Evolutionary conservation across 2,797 vertebrate species (phyloP), one percentile per base, ranked within the genome.

Genomic region (Stomatorhinus walkeri): DNA sequence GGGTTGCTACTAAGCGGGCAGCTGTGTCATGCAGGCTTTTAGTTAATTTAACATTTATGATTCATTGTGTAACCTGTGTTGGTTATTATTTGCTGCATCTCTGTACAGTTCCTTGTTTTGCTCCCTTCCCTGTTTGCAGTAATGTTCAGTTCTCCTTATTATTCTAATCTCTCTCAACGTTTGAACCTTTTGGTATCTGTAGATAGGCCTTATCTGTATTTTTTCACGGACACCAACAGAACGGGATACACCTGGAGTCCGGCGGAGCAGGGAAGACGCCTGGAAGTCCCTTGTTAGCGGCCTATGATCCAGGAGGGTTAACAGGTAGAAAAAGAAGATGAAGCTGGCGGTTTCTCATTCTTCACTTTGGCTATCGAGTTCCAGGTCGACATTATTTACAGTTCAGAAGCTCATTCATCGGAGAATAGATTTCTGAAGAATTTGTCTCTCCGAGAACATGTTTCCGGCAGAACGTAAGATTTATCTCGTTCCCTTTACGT

Each of bases 341-440:
- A 56, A 56, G 5, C 61, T 79, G 32, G 16, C 72, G 19, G 16
- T 46, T 46, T 46, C 1, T 19, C 28, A 7, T 46, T 81, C 76
- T 85, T 85, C 52, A 49, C 10, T 52, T 52, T 52, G 46, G 46
- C 46, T 32, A 28, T 49, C 24, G 2, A 36, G 61, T 85, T 85
- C 14, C 83, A 24, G 49, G 83, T 52, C 48, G n/a, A 85, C 83
- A 52, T 52, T 85, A 85, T 85, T 85, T 85, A 85, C 83, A 85
- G 49, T 32, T 85, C 83, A 49, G 49, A 52, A 22, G 19, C 83
- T 2, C 49, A 52, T 85, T 49, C 49, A 85, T 85, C 83, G 52
- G 83, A 32, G 83, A 52, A 52, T 24, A 49, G n/a, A 52, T 85
- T 49, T 52, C 49, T 52, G 83, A 85, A 46, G n/a, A 85, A 52